A percentile compares a stretch with the other conserved stretches of the same genome.
Evolutionary conservation across 2,113 vertebrate species (phyloP).

Genomic region (Hippocampus guttulatus): DNA sequence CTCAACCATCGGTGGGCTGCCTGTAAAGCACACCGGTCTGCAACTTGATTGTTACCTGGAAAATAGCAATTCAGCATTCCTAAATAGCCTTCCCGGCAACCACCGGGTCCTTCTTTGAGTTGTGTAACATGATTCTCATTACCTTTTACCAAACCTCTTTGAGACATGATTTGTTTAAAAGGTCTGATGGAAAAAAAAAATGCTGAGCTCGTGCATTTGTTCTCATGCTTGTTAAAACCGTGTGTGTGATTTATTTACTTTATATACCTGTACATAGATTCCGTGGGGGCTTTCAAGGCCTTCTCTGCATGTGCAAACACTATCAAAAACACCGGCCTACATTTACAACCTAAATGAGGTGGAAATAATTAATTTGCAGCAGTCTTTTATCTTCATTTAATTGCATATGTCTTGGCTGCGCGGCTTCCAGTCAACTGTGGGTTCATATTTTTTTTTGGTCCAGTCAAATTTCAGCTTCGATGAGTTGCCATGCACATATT

Average conservation of each 20-base stretch:
- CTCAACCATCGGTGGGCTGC: conserved; percentile 57
- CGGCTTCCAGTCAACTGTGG: too few species aligned
- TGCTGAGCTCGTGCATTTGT: conserved; percentile 32
- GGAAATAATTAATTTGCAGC: too few species aligned
- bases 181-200: conserved; percentile 43
- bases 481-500: too few species aligned
- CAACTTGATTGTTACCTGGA: conserved; percentile 25
- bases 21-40: conserved; percentile 30
- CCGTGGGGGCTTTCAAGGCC: too few species aligned
- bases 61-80: conserved; percentile 51
- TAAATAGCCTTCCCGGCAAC: conserved; percentile 15
- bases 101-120: conserved; percentile 18
- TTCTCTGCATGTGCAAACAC: too few species aligned
- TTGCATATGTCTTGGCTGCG: too few species aligned
- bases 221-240: background rate
- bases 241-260: background rate
- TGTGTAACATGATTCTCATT: conserved; percentile 39
- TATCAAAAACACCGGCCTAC: too few species aligned
- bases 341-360: too few species aligned
- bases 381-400: too few species aligned
- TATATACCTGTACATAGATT: too few species aligned
- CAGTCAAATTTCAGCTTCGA: too few species aligned
- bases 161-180: conserved; percentile 47
- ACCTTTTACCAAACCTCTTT: conserved; percentile 13
- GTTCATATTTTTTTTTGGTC: too few species aligned